phyloP scores from a whole-genome alignment of 2,113 vertebrate species.

The Canis aureus region DNA sequence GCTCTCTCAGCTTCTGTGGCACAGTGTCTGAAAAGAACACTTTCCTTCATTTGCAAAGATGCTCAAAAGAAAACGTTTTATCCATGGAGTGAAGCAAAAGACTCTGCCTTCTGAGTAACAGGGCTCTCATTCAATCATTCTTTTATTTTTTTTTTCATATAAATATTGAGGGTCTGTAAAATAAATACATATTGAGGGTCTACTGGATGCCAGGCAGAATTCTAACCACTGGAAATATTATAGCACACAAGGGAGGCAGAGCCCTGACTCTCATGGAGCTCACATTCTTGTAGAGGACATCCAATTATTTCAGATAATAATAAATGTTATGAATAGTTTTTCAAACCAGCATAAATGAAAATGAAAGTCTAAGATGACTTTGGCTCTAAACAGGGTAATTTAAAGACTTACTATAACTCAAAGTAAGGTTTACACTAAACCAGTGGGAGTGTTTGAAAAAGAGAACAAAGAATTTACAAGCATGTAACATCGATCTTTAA shows the following conservation, averaged over 20 bases:
- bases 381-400: neutral
- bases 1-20: neutral
- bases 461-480: neutral
- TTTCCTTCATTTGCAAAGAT: conserved; percentile 47
- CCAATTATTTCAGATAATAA: neutral
- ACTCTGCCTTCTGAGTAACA: neutral
- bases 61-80: conserved; percentile 38
- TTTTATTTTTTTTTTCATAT: conserved; percentile 2
- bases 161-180: neutral
- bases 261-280: neutral
- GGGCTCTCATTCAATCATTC: neutral
- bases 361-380: neutral
- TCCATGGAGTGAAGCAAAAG: neutral
- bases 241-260: neutral
- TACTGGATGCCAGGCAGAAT: neutral
- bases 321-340: neutral
- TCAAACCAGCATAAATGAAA: neutral
- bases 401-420: conserved; percentile 20
- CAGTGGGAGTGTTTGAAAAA: neutral
- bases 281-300: neutral
- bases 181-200: neutral
- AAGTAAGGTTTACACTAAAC: neutral
- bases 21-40: neutral
- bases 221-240: neutral
- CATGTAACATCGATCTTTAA: conserved; percentile 1